Evolutionary conservation across 2,797 vertebrate genomes (phyloP).

Genomic region (Girardinus metallicus): DNA sequence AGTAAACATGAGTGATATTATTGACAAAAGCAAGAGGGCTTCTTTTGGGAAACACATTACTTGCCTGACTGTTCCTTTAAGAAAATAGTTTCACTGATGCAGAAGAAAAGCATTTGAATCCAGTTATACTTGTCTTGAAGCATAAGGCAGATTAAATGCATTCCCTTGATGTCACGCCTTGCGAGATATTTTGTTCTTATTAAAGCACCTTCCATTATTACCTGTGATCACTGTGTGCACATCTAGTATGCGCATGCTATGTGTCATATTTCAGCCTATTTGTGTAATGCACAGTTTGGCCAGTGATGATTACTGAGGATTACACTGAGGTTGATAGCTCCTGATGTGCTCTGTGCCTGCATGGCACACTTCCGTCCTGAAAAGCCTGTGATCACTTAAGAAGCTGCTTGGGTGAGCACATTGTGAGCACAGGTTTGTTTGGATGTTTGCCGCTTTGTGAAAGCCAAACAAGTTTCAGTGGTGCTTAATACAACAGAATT

Average conservation of each 20-base stretch:
- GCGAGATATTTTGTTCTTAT: constrained; percentile 1
- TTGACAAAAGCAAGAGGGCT: neutral
- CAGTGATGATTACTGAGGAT: constrained; percentile 67
- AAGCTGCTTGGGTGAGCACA: constrained; percentile 27
- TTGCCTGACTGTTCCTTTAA: neutral
- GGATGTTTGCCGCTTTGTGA: constrained; percentile 47
- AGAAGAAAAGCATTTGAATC: constrained; percentile 13
- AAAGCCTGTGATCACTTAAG: constrained; percentile 37
- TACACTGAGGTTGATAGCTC: constrained; percentile 57
- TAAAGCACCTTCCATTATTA: constrained; percentile 5
- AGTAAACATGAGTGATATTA: neutral
- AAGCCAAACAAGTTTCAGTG: constrained; percentile 55
- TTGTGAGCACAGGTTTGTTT: constrained; percentile 40
- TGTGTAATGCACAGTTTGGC: constrained; percentile 51
- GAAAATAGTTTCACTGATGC: neutral
- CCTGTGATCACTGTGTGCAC: constrained; percentile 19
- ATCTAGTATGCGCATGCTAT: constrained; percentile 21
- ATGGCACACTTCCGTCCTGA: constrained; percentile 26
- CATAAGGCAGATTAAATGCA: constrained; percentile 10
- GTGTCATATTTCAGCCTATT: constrained; percentile 45
- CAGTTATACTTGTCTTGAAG: constrained; percentile 20
- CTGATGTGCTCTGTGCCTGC: constrained; percentile 52
- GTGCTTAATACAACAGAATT: constrained; percentile 41
- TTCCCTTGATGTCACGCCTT: constrained; percentile 10
- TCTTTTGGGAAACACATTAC: neutral